These are phyloP conservation scores for Pyrrhia umbra DNA, from an alignment of 2,888 invertebrate genomes.

Conservation along the genomic window DNA sequence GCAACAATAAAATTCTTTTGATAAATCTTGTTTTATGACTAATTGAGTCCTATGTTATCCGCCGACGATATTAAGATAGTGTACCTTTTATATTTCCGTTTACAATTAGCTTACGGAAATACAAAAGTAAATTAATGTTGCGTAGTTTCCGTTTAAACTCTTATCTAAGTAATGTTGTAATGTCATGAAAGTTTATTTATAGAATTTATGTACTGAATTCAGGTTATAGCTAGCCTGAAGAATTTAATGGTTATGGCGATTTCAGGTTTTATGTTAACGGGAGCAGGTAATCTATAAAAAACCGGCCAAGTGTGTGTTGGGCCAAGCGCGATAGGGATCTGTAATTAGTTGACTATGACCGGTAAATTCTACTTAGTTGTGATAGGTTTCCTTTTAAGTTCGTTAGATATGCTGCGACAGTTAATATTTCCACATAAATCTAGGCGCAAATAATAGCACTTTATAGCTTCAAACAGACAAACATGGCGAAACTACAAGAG, in stretches of 20 bases:
- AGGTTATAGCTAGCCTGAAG: not conserved
- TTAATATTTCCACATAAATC: no score
- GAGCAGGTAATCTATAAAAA: no score
- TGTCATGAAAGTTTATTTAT: slow-evolving; percentile 28
- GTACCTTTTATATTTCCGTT: slow-evolving; percentile 42
- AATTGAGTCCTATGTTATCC: slow-evolving; percentile 34
- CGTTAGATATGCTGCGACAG: no score
- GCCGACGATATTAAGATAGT: slow-evolving; percentile 29
- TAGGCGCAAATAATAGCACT: no score
- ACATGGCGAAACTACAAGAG: no score
- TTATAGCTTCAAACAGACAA: no score
- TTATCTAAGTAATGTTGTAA: slow-evolving; percentile 30
- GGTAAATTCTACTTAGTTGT: no score
- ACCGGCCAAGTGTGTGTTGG: no score
- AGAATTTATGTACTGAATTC: slow-evolving; percentile 2
- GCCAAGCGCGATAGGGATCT: no score
- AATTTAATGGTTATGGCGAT: not conserved
- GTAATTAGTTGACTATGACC: no score
- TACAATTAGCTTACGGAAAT: slow-evolving; percentile 48
- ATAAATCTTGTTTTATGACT: slow-evolving; percentile 35
- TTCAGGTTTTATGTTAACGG: not conserved
- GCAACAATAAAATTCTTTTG: not conserved
- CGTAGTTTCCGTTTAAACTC: slow-evolving; percentile 31
- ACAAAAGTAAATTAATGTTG: slow-evolving; percentile 32
- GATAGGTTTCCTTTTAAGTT: no score